Evolutionary conservation across 2,797 vertebrate genomes (phyloP).

Genomic region (Phrynocephalus forsythii): DNA sequence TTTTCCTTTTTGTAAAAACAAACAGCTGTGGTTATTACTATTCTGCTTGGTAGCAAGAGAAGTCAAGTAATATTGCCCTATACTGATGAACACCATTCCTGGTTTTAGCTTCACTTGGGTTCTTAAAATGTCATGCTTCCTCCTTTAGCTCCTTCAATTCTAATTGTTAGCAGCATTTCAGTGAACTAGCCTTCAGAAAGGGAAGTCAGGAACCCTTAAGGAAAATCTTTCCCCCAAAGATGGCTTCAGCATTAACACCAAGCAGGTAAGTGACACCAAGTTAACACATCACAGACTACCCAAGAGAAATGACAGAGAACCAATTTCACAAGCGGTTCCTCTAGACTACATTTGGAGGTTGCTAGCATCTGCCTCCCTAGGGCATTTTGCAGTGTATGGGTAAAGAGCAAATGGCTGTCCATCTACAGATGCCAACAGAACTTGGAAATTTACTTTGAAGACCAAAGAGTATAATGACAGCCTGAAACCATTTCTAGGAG

Average conservation of each 20-base stretch:
- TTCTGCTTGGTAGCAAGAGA: neutral
- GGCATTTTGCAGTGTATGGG: neutral
- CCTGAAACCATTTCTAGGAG: neutral
- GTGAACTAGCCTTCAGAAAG: neutral
- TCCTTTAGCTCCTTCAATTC: neutral
- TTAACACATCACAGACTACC: neutral
- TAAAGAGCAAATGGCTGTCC: neutral
- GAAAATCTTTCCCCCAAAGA: neutral
- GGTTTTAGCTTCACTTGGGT: neutral
- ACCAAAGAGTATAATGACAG: neutral
- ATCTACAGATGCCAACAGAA: neutral
- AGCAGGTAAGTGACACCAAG: neutral
- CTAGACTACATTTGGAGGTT: neutral
- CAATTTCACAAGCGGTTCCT: neutral
- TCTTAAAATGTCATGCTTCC: neutral
- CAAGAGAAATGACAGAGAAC: neutral
- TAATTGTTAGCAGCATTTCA: neutral
- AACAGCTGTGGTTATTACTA: neutral
- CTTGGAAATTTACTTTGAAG: neutral
- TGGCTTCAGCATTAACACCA: neutral
- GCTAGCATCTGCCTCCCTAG: neutral
- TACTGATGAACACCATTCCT: neutral
- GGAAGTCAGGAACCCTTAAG: neutral
- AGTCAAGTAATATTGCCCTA: too few species aligned
- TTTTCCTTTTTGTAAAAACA: neutral